Percentiles rank a stretch among this genome's conserved stretches.
Evolutionary conservation across 2,113 vertebrate species (phyloP).

Genomic region (Macrotis lagotis): DNA sequence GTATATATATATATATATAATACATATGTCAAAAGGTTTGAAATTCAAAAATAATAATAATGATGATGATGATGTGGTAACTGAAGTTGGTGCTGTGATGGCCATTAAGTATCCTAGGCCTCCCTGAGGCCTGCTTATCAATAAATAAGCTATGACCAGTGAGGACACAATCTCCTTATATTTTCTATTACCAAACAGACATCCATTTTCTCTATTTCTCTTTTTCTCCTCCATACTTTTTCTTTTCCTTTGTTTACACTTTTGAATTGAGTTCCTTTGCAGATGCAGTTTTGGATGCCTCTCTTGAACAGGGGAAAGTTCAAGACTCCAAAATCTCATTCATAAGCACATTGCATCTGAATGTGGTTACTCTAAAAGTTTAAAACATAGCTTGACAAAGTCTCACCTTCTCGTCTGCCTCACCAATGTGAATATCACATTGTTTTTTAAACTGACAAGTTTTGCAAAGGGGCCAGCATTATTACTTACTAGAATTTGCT

Average conservation of each 20-base stretch:
- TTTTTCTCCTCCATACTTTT: conserved; percentile 15
- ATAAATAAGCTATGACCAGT: conserved; percentile 82
- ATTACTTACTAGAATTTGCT: conserved; percentile 84
- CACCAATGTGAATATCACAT: conserved; percentile 82
- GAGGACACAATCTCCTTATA: conserved; percentile 69
- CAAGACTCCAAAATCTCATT: conserved; percentile 76
- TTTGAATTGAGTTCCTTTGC: conserved; percentile 76
- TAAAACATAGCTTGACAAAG: conserved; percentile 81
- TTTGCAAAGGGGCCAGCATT: conserved; percentile 85
- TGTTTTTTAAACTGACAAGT: conserved; percentile 79
- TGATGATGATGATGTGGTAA: conserved; percentile 60
- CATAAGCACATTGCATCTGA: conserved; percentile 59
- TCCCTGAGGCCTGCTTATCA: conserved; percentile 72
- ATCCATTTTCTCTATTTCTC: conserved; percentile 67
- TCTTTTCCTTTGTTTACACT: conserved; percentile 58
- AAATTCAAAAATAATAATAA: conserved; percentile 77
- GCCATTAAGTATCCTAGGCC: conserved; percentile 81
- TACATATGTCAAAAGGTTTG: conserved; percentile 86
- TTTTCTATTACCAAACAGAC: conserved; percentile 76
- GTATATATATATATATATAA: conserved; percentile 81
- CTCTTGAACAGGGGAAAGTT: conserved; percentile 72
- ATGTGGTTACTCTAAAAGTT: conserved; percentile 70
- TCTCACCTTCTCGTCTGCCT: conserved; percentile 81
- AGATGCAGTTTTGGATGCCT: conserved; percentile 75
- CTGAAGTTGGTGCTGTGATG: conserved; percentile 82